Base-by-base conservation (phyloP, 2,888 invertebrate species). In the Philereme vetulata region DNA sequence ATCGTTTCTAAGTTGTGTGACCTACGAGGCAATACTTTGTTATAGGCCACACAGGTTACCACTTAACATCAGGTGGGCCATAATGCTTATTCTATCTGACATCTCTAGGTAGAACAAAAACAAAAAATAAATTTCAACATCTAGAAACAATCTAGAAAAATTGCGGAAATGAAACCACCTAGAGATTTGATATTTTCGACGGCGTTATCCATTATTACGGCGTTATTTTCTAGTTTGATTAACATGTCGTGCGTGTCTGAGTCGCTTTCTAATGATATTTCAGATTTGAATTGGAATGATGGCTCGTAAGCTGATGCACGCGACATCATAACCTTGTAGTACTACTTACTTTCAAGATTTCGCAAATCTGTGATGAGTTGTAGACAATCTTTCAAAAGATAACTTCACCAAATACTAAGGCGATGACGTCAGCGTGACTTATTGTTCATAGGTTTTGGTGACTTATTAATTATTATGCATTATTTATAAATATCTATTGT, bases 401-500 rank as follows among this genome's bases (percentile, higher is more conserved):
- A 42, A 4, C 42, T 10, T 21, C 5, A 4, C 21, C 21, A 5
- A 11, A 11, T 44, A 5, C 21, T 44, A 7, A 21, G 21, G 21
- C 11, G 6, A 4, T 21, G 44, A 44, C 5, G 21, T 21, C 44
- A 44, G 11, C 9, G 21, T 21, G 21, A n/a, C 4, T 10, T 42
- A 9, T 42, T 9, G 3, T 4, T 10, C 4, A 46, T 33, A 34
- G 9, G 33, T 46, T 36, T 48, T 48, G 4, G 34, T 11, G 1
- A 36, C 21, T 4, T 10, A 36, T 10, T 10, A 36, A 6, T 4
- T 10, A 36, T 10, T 10, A 44, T 38, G 7, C 32, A 35, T 55
- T 51, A 59, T 59, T 51, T 55, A 51, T 57, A 51, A 59, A 51
- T 35, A 43, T 56, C 40, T 59, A 64, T 80, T 77, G 66, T 72